Evolutionary conservation across 2,888 invertebrate species (phyloP).

Genomic region (Zootermopsis nevadensis): DNA sequence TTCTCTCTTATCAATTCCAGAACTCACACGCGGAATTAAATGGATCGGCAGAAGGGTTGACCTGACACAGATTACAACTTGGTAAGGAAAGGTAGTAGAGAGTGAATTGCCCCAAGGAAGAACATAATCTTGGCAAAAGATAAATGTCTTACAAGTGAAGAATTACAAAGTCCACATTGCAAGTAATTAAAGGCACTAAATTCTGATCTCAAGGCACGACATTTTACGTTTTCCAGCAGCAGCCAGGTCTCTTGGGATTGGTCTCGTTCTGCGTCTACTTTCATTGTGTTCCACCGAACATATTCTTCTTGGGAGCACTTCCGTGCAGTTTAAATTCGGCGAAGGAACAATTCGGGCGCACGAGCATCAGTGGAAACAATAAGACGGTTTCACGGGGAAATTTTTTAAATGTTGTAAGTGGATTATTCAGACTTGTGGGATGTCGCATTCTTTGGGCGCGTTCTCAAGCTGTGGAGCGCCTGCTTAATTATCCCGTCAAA

Average conservation of each 20-base stretch:
- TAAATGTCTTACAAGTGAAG: neutral
- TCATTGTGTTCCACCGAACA: neutral
- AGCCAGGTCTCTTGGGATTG: neutral
- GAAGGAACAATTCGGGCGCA: too few species aligned
- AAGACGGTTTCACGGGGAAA: too few species aligned
- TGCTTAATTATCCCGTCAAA: too few species aligned
- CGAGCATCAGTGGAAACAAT: too few species aligned
- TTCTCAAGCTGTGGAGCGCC: too few species aligned
- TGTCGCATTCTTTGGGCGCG: too few species aligned
- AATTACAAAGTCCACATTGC: neutral
- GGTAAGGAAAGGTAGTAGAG: neutral
- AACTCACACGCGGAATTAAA: neutral
- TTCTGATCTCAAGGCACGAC: neutral
- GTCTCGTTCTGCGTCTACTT: neutral
- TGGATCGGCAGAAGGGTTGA: neutral
- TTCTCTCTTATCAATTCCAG: neutral
- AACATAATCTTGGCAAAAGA: neutral
- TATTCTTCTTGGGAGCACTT: neutral
- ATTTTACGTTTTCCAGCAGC: neutral
- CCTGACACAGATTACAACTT: neutral
- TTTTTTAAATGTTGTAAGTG: too few species aligned
- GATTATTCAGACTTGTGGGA: too few species aligned
- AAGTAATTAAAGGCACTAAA: constrained; percentile 1
- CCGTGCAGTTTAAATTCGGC: neutral
- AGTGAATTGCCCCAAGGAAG: neutral